A percentile compares a stretch with the other conserved stretches of the same genome.
These are phyloP conservation scores for Pycnonotus jocosus DNA, from an alignment of 2,113 vertebrate genomes.

Conservation along the genomic window DNA sequence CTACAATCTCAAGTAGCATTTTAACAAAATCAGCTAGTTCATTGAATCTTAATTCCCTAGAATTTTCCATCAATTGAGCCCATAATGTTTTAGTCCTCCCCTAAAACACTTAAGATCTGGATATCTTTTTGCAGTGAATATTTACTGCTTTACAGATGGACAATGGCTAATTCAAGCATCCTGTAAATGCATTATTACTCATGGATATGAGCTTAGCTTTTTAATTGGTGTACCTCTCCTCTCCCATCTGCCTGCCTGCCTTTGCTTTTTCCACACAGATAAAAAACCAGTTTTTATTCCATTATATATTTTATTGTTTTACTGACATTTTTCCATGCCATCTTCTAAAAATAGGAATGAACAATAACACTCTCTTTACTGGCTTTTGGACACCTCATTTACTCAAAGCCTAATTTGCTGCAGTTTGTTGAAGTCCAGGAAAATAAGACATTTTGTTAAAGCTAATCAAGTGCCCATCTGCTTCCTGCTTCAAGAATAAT, in stretches of 20 bases:
- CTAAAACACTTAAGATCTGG: not conserved
- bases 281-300: not conserved
- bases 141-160: not conserved
- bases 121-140: not conserved
- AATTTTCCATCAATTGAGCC: not conserved
- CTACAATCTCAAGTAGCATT: not conserved
- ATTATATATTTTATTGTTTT: not conserved
- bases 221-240: not conserved
- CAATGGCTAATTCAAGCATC: not conserved
- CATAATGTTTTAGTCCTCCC: not conserved
- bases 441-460: not conserved
- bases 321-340: not conserved
- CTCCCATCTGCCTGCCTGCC: not conserved
- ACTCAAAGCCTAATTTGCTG: not conserved
- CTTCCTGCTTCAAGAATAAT: not conserved
- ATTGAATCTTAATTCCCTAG: not conserved
- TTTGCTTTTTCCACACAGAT: not conserved
- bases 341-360: not conserved
- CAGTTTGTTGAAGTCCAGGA: not conserved
- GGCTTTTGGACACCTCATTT: not conserved
- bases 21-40: not conserved
- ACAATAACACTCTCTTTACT: not conserved
- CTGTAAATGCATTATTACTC: not conserved
- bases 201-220: not conserved
- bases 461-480: slow-evolving; percentile 21